Evolutionary conservation across 1,140 invertebrate genomes (phyloP), one percentile per base, ranked within the genome.

Genomic region (Leptinotarsa defecta): DNA sequence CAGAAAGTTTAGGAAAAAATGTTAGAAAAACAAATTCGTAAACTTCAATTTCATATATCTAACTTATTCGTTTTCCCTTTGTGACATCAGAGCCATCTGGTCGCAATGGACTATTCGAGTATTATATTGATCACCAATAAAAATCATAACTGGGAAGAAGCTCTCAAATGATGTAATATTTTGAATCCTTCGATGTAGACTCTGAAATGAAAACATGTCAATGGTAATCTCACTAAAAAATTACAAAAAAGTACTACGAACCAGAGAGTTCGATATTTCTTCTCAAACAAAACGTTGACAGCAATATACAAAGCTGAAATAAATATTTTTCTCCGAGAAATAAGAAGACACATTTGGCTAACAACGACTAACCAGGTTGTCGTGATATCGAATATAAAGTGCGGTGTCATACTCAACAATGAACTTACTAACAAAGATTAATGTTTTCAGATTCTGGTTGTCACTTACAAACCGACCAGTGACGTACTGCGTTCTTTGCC

Each of bases 351-450:
- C 68, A 57, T 71, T 71, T 61, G 69, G 52, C 69, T 27, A 61
- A 71, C 69, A 61, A 71, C 69, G 69, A 48, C 48, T 27, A 61
- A 61, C 52, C 52, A 24, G 69, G 48, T 57, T 48, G 69, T 71
- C 69, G 69, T 71, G 69, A 71, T 71, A 71, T 71, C 69, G 48
- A 71, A 71, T 71, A 71, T 52, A 78, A 80, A 78, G 48, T 78
- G 79, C 79, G 76, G 67, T 77, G 79, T 80, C 79, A 80, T 77
- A 76, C 61, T 69, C 69, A 73, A 80, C 79, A 80, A 80, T 80
- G 79, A 80, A 78, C 74, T 69, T 73, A 80, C 79, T 80, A 80
- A 80, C 79, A 80, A 80, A 80, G 79, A 80, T 80, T 80, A 78
- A 80, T 80, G 79, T 78, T 80, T 76, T 71, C 52, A 74, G 62